These are phyloP conservation scores for Manacus vitellinus DNA, from an alignment of 2,113 vertebrate species.

Conservation along the genomic window DNA sequence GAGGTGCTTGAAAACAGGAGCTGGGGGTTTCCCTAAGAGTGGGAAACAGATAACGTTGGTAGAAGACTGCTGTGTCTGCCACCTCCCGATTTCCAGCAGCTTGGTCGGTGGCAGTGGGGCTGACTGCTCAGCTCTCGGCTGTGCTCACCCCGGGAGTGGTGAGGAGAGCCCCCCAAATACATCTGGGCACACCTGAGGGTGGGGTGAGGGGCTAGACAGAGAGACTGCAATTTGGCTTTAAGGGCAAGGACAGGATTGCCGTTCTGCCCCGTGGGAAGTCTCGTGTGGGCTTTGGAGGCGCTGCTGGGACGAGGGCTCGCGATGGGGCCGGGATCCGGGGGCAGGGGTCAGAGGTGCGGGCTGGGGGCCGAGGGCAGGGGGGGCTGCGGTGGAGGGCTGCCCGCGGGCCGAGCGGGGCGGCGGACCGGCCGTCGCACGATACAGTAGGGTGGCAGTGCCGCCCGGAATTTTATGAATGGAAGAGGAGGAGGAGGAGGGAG, in stretches of 20 bases:
- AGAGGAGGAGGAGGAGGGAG: not conserved
- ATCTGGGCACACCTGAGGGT: not conserved
- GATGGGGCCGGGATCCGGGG: not conserved
- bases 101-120: fast-evolving
- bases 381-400: not conserved
- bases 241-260: not conserved
- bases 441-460: slow-evolving; percentile 49
- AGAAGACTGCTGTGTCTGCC: not conserved
- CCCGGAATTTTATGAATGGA: slow-evolving; percentile 44
- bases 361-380: not conserved
- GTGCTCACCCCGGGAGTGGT: not conserved
- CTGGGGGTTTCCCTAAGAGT: not conserved
- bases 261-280: not conserved
- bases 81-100: not conserved
- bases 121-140: not conserved
- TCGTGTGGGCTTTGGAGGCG: not conserved
- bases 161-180: not conserved
- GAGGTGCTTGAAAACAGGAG: not conserved
- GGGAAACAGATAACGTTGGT: not conserved
- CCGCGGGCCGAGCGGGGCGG: not conserved
- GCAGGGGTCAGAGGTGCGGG: not conserved
- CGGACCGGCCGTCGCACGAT: not conserved
- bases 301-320: not conserved
- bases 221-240: no score
- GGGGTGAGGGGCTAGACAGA: not conserved